Evolutionary conservation across 2,797 vertebrate species (phyloP).

Genomic region (Enteromius unitaeniatus): DNA sequence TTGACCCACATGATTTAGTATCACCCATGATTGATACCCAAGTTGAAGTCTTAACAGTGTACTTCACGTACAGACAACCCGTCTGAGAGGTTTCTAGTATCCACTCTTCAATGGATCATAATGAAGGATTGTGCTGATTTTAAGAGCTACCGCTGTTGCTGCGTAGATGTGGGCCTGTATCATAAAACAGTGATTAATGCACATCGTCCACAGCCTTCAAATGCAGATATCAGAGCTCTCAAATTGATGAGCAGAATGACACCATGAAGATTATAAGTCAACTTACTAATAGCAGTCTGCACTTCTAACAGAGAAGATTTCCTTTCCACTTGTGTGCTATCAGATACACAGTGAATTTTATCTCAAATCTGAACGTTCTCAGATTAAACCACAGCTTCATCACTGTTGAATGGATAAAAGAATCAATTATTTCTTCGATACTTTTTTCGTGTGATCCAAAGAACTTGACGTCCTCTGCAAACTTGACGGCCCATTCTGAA

Average conservation of each 20-base stretch:
- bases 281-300: conserved; percentile 27
- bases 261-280: conserved; percentile 26
- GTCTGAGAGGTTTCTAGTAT: conserved; percentile 36
- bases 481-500: neutral
- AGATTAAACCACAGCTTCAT: conserved; percentile 22
- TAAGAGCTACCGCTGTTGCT: neutral
- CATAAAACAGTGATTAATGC: conserved; percentile 27
- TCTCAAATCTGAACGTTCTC: conserved; percentile 17
- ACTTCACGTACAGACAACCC: neutral
- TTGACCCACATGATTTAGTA: neutral
- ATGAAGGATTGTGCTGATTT: conserved; percentile 35
- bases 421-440: conserved; percentile 16
- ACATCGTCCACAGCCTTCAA: neutral
- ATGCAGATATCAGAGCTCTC: conserved; percentile 4
- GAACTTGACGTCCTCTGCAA: conserved; percentile 4
- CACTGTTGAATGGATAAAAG: conserved; percentile 20
- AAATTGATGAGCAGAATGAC: conserved; percentile 36
- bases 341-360: conserved; percentile 25
- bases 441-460: conserved; percentile 2
- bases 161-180: neutral
- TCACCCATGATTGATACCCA: neutral
- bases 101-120: conserved; percentile 7
- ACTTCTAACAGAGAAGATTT: conserved; percentile 11
- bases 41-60: neutral
- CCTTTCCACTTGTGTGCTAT: conserved; percentile 8